Conservation (phyloP, 2,888 invertebrate species). For the Plusia festucae region DNA sequence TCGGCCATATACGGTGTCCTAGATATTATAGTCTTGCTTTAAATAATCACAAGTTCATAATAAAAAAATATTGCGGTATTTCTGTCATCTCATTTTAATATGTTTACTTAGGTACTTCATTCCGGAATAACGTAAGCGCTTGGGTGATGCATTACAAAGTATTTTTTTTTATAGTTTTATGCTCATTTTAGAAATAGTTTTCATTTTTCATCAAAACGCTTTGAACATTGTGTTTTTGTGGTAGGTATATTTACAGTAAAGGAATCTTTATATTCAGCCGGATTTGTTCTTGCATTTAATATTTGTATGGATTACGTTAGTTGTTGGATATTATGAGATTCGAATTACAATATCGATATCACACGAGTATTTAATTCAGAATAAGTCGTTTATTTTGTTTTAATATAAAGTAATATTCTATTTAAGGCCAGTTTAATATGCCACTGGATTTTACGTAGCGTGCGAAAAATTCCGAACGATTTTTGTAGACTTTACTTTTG, state of each 20-base stretch:
- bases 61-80: not conserved
- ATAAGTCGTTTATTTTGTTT: conserved; percentile 11
- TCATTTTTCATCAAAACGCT: not conserved
- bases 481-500: not conserved
- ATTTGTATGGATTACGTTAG: conserved; percentile 19
- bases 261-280: conserved; percentile 2
- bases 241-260: not conserved
- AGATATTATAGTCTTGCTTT: conserved; percentile 7
- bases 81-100: not conserved
- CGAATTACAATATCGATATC: conserved; percentile 46
- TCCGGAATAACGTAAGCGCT: too few relatives aligned
- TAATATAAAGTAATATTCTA: not conserved
- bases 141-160: too few relatives aligned
- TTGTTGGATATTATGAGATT: conserved; percentile 29
- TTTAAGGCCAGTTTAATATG: conserved; percentile 22
- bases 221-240: not conserved
- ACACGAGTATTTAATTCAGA: conserved; percentile 11
- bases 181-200: too few relatives aligned
- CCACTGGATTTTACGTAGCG: conserved; percentile 9
- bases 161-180: too few relatives aligned
- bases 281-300: not conserved
- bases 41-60: not conserved
- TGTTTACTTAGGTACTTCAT: too few relatives aligned
- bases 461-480: conserved; percentile 7
- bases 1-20: conserved; percentile 17